Evolutionary conservation across 2,888 invertebrate species (phyloP).

Genomic region (Phytoseiulus persimilis): DNA sequence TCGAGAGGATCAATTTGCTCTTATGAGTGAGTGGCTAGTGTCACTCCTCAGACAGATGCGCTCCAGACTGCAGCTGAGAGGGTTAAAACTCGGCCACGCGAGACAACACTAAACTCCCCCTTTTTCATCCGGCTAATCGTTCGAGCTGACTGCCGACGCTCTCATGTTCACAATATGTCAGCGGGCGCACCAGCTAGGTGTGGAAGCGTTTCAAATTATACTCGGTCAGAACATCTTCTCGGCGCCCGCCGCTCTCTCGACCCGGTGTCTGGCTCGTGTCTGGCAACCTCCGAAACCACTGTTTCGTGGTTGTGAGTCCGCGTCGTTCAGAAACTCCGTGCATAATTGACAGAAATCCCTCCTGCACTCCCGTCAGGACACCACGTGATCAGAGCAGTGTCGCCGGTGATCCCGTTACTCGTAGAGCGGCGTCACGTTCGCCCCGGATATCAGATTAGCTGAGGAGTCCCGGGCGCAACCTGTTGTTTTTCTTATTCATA

Average conservation of each 20-base stretch:
- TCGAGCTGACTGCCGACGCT: not conserved
- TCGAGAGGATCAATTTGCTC: not conserved
- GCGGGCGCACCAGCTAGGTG: not conserved
- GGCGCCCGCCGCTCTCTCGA: not conserved
- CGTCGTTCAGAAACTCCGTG: not conserved
- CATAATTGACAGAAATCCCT: not conserved
- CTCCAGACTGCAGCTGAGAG: not conserved
- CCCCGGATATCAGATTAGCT: not conserved
- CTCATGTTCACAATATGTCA: not conserved
- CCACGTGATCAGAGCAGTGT: not conserved
- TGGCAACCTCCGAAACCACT: not conserved
- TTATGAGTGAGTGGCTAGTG: not conserved
- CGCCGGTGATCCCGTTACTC: not conserved
- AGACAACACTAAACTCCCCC: not conserved
- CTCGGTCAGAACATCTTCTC: not conserved
- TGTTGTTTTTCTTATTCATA: not conserved
- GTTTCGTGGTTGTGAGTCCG: not conserved
- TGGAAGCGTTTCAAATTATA: conserved; percentile 5
- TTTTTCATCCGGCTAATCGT: not conserved
- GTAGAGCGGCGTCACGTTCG: not conserved
- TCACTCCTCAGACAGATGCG: not conserved
- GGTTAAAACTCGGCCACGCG: not conserved
- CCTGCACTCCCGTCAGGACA: not conserved
- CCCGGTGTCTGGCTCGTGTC: not conserved
- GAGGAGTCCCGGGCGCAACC: not conserved